Evolutionary conservation across 2,888 invertebrate genomes (phyloP).

Genomic region (Scaptomyza caliginosa): DNA sequence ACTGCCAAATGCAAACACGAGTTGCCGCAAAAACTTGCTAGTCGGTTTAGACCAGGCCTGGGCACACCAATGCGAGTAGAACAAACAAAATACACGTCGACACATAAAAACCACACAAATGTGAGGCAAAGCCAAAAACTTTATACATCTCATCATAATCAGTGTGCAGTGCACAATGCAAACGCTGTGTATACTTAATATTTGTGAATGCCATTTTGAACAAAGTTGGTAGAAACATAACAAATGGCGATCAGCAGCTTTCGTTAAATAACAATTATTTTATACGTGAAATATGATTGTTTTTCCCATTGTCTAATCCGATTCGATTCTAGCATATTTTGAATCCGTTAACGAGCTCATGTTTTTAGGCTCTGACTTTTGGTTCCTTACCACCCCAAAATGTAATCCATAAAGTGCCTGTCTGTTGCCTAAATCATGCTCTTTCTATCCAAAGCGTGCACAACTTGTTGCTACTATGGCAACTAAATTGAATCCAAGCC

Average conservation of each 20-base stretch:
- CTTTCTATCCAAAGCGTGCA: neutral
- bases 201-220: neutral
- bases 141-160: neutral
- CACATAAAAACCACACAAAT: neutral
- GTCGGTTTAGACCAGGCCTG: neutral
- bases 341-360: too few species aligned
- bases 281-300: too few species aligned
- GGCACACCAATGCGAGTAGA: neutral
- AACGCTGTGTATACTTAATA: neutral
- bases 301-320: too few species aligned
- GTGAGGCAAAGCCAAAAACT: neutral
- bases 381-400: too few species aligned
- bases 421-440: too few species aligned
- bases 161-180: neutral
- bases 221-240: too few species aligned
- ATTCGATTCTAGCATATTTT: too few species aligned
- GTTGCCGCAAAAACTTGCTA: conserved; percentile 18
- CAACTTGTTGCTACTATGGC: conserved; percentile 8
- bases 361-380: too few species aligned
- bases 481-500: neutral
- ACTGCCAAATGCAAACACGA: conserved; percentile 53
- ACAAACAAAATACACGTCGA: neutral
- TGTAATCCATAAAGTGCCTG: too few species aligned
- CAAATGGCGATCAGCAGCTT: too few species aligned
- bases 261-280: neutral